phyloP scores from a whole-genome alignment of 2,797 vertebrate genomes.

The Scolopax rusticola region DNA sequence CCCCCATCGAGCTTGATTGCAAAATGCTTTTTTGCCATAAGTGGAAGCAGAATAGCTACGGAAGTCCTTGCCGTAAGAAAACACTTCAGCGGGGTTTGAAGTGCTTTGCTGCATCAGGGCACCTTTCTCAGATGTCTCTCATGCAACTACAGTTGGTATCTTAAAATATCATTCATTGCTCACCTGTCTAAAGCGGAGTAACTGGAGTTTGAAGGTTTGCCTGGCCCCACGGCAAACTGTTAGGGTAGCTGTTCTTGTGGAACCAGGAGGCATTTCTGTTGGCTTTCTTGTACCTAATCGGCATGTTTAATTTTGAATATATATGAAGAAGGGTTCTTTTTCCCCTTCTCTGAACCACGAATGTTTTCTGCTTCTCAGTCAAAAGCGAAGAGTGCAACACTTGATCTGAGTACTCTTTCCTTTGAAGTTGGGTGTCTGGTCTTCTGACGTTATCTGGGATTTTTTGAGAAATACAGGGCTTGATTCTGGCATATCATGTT shows the following conservation, averaged over 20 bases:
- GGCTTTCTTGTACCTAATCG: not conserved
- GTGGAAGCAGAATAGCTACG: not conserved
- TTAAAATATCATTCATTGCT: not conserved
- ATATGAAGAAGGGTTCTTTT: not conserved
- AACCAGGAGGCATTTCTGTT: not conserved
- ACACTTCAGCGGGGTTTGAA: constrained; percentile 24
- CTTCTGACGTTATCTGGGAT: not conserved
- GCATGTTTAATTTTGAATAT: not conserved
- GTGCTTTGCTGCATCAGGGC: not conserved
- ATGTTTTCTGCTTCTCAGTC: not conserved
- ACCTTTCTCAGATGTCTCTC: not conserved
- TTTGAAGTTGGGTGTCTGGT: not conserved
- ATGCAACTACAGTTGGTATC: not conserved
- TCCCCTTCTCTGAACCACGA: not conserved
- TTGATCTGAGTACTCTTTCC: not conserved
- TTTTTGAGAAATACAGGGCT: not conserved
- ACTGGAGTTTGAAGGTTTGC: not conserved
- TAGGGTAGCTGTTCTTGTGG: not conserved
- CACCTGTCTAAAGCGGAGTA: not conserved
- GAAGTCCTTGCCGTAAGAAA: constrained; percentile 15
- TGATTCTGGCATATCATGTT: not conserved
- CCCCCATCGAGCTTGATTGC: not conserved
- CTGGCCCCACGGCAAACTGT: not conserved
- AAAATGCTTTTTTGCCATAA: constrained; percentile 37
- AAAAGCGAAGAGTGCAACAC: not conserved